phyloP scores from a whole-genome alignment of 2,797 vertebrate genomes.

The Diplodus puntazzo region DNA sequence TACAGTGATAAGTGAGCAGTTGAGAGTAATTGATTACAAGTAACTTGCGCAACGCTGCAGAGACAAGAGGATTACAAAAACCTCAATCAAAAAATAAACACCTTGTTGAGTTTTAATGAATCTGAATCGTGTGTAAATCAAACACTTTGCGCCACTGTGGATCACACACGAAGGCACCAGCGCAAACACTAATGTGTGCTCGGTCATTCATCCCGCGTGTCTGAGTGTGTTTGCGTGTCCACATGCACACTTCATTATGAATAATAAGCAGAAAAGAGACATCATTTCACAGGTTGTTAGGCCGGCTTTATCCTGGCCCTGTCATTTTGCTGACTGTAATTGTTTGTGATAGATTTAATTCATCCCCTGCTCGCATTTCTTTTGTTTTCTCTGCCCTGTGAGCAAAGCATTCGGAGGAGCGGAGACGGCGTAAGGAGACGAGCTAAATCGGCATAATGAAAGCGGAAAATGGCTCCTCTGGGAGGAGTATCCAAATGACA shows the following conservation, averaged over 20 bases:
- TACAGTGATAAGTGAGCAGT: neutral
- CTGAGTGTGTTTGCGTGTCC: constrained; percentile 6
- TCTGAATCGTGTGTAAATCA: neutral
- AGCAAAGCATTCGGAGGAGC: constrained; percentile 35
- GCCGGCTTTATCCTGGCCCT: constrained; percentile 64
- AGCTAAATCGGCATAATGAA: constrained; percentile 66
- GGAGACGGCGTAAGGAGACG: constrained; percentile 36
- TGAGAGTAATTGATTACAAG: neutral
- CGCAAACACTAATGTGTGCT: neutral
- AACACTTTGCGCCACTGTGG: neutral
- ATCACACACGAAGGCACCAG: neutral
- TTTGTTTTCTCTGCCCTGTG: constrained; percentile 49
- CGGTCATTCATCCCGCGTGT: neutral
- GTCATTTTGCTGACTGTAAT: constrained; percentile 73
- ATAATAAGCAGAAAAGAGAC: constrained; percentile 63
- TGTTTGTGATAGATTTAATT: constrained; percentile 76
- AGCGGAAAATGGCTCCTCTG: constrained; percentile 60
- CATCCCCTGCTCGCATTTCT: constrained; percentile 42
- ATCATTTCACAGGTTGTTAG: constrained; percentile 80
- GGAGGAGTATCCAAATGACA: constrained; percentile 54
- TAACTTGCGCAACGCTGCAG: neutral
- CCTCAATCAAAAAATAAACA: constrained; percentile 6
- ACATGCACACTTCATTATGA: constrained; percentile 50
- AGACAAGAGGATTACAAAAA: constrained; percentile 3
- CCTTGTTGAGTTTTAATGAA: neutral